phyloP scores from a whole-genome alignment of 2,113 vertebrate genomes.

The Chaetorhynchus papuensis region DNA sequence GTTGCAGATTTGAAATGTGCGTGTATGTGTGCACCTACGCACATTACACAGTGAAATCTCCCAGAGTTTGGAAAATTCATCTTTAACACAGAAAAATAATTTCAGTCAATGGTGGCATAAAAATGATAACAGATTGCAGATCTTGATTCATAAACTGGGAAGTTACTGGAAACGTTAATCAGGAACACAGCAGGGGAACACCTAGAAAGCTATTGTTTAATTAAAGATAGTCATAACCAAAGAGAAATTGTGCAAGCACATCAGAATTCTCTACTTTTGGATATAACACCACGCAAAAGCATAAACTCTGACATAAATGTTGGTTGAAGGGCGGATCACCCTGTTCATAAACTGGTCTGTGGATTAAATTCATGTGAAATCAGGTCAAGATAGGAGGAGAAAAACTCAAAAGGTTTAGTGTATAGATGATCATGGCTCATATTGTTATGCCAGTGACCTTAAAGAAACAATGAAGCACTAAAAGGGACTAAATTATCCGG shows the following conservation, averaged over 20 bases:
- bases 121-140: background rate
- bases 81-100: background rate
- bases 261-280: background rate
- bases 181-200: slow-evolving; percentile 4
- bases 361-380: background rate
- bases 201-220: slow-evolving; percentile 59
- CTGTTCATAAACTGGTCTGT: background rate
- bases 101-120: background rate
- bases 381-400: background rate
- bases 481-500: background rate
- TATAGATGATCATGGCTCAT: background rate
- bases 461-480: background rate
- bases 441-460: background rate
- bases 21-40: too few species aligned
- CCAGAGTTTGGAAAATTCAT: background rate
- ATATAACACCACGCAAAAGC: background rate
- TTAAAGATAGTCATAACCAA: slow-evolving; percentile 28
- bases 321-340: background rate
- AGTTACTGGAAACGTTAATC: slow-evolving; percentile 25
- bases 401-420: background rate
- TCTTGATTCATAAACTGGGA: background rate
- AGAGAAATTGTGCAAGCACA: background rate
- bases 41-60: background rate
- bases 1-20: background rate
- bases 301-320: background rate